Evolutionary conservation across 2,888 invertebrate species (phyloP).

Genomic region (Neoascia interrupta): DNA sequence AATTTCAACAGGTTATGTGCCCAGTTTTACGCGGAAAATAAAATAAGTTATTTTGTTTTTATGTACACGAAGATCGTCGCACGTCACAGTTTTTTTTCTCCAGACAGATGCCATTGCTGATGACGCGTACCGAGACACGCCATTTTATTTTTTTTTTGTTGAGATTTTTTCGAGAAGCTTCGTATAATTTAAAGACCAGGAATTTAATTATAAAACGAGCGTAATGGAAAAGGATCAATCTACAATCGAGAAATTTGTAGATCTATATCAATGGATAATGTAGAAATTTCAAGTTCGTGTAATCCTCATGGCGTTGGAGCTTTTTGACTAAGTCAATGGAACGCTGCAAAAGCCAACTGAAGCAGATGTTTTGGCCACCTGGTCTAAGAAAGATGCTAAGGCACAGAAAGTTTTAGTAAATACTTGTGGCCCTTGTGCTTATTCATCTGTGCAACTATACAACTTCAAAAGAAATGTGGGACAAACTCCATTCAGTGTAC

Average conservation of each 20-base stretch:
- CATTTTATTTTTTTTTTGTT: too few species aligned
- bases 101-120: too few species aligned
- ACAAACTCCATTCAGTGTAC: constrained; percentile 29
- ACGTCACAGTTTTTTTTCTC: too few species aligned
- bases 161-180: too few species aligned
- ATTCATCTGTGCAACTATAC: constrained; percentile 28
- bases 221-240: neutral
- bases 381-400: constrained; percentile 26
- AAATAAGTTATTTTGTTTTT: too few species aligned
- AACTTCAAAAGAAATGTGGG: constrained; percentile 36
- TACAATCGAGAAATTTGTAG: constrained; percentile 33
- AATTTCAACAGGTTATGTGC: too few species aligned
- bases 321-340: constrained; percentile 24
- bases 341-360: constrained; percentile 14
- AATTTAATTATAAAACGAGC: too few species aligned
- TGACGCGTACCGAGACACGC: too few species aligned
- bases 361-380: constrained; percentile 3
- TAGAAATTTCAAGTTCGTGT: constrained; percentile 42
- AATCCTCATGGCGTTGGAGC: constrained; percentile 29
- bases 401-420: constrained; percentile 42
- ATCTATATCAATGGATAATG: constrained; percentile 48
- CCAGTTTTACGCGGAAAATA: too few species aligned
- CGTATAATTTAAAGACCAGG: too few species aligned
- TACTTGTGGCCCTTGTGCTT: constrained; percentile 25
- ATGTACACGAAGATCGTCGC: too few species aligned